These are phyloP conservation scores for Drosophila pseudotalamancana DNA, from an alignment of 2,888 invertebrate genomes.

Conservation along the genomic window DNA sequence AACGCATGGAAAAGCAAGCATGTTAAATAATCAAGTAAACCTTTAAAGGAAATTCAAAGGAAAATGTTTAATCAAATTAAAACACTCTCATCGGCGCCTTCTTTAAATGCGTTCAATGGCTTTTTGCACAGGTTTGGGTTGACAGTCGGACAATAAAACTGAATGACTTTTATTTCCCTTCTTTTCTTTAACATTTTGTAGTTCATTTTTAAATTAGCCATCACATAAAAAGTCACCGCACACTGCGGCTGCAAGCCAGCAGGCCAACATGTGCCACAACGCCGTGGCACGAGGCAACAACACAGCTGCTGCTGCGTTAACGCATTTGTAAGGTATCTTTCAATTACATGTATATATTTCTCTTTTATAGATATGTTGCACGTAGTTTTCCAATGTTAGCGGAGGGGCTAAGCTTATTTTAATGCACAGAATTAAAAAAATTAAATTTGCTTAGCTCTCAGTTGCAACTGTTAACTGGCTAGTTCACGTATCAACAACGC, in stretches of 20 bases:
- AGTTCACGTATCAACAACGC: too few species aligned
- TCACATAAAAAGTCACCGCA: slow-evolving; percentile 67
- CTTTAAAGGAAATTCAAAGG: slow-evolving; percentile 54
- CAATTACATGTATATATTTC: slow-evolving; percentile 23
- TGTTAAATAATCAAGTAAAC: slow-evolving; percentile 29
- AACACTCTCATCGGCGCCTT: slow-evolving; percentile 39
- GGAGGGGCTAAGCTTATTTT: slow-evolving; percentile 34
- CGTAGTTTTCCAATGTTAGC: slow-evolving; percentile 18
- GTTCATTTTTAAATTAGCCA: slow-evolving; percentile 75
- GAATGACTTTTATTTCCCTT: slow-evolving; percentile 13
- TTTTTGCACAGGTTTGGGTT: slow-evolving; percentile 44
- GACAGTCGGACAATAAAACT: slow-evolving; percentile 24
- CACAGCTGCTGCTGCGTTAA: slow-evolving; percentile 40
- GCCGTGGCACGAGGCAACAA: slow-evolving; percentile 49
- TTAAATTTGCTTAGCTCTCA: too few species aligned
- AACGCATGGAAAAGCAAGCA: slow-evolving; percentile 21
- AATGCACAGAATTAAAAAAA: too few species aligned
- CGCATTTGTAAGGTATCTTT: slow-evolving; percentile 71
- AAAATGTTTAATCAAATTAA: slow-evolving; percentile 38
- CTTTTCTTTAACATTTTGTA: slow-evolving; percentile 4
- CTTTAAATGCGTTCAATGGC: slow-evolving; percentile 55
- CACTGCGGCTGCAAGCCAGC: slow-evolving; percentile 31
- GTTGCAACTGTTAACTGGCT: slow-evolving; percentile 69
- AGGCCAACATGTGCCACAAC: slow-evolving; percentile 60
- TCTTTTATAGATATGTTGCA: slow-evolving; percentile 10